Evolutionary conservation across 2,797 vertebrate species (phyloP).

Genomic region (Sylvia borin): DNA sequence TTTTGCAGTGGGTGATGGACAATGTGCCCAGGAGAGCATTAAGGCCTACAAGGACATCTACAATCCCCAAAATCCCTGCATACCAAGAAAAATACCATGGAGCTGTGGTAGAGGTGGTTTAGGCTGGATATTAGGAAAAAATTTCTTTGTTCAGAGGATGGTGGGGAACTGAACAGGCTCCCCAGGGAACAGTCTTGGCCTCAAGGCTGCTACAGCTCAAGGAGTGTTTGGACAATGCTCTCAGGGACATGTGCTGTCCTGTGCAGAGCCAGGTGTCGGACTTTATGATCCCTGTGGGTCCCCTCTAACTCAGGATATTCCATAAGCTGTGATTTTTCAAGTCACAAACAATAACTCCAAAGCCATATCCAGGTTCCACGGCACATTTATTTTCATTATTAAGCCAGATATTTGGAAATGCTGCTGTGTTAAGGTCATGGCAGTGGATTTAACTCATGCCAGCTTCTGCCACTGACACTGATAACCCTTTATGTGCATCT

Average conservation of each 20-base stretch:
- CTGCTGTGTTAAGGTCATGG: background rate
- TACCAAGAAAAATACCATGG: background rate
- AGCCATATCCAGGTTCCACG: background rate
- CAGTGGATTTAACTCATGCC: background rate
- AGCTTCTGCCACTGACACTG: background rate
- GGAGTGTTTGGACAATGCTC: background rate
- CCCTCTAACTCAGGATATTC: background rate
- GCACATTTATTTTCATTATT: background rate
- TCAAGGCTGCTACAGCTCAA: background rate
- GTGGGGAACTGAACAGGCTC: background rate
- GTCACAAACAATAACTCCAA: background rate
- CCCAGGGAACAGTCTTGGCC: background rate
- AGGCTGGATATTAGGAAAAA: background rate
- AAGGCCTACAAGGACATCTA: background rate
- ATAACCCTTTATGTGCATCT: background rate
- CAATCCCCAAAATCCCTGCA: background rate
- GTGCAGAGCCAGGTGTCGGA: background rate
- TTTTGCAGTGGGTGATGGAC: background rate
- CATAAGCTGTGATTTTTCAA: background rate
- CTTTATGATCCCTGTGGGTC: background rate
- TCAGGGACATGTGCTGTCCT: background rate
- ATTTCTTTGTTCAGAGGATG: background rate
- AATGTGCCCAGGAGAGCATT: background rate
- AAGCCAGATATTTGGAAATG: background rate
- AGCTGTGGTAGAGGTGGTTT: background rate